A percentile compares a stretch with the other conserved stretches of the same genome.
Evolutionary conservation across 2,888 invertebrate species (phyloP).

Genomic region (Aphidius colemani): DNA sequence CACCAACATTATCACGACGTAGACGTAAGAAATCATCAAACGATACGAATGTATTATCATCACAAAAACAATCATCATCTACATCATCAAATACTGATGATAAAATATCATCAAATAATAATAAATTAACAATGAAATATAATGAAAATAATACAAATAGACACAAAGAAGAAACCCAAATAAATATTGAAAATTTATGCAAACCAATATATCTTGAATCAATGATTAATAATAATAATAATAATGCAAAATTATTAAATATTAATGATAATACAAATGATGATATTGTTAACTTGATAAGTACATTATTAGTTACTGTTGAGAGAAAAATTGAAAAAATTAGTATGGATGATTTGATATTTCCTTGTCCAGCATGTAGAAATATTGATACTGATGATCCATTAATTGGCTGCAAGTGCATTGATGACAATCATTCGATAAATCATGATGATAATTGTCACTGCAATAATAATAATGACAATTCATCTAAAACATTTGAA

Average conservation of each 20-base stretch:
- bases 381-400: slow-evolving; percentile 58
- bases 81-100: slow-evolving; percentile 11
- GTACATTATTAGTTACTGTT: slow-evolving; percentile 70
- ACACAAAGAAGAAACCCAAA: slow-evolving; percentile 33
- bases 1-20: slow-evolving; percentile 45
- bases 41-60: slow-evolving; percentile 28
- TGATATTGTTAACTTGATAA: slow-evolving; percentile 67
- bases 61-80: slow-evolving; percentile 1
- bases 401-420: slow-evolving; percentile 55
- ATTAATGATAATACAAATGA: slow-evolving; percentile 41
- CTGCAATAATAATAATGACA: slow-evolving; percentile 46
- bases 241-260: slow-evolving; percentile 16
- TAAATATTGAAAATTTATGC: slow-evolving; percentile 50
- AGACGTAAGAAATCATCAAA: slow-evolving; percentile 16
- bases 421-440: slow-evolving; percentile 43
- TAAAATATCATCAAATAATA: slow-evolving; percentile 9
- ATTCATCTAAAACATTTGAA: slow-evolving; percentile 64
- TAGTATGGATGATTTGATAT: slow-evolving; percentile 69
- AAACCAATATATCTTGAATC: slow-evolving; percentile 51
- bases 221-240: slow-evolving; percentile 32
- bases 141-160: slow-evolving; percentile 30
- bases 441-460: slow-evolving; percentile 45
- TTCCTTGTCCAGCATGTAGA: slow-evolving; percentile 64
- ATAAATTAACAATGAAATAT: slow-evolving; percentile 28
- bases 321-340: slow-evolving; percentile 73